Percentiles rank a stretch among this genome's conserved stretches.
Evolutionary conservation across 2,113 vertebrate species (phyloP).

Genomic region (Tetraodon nigroviridis): DNA sequence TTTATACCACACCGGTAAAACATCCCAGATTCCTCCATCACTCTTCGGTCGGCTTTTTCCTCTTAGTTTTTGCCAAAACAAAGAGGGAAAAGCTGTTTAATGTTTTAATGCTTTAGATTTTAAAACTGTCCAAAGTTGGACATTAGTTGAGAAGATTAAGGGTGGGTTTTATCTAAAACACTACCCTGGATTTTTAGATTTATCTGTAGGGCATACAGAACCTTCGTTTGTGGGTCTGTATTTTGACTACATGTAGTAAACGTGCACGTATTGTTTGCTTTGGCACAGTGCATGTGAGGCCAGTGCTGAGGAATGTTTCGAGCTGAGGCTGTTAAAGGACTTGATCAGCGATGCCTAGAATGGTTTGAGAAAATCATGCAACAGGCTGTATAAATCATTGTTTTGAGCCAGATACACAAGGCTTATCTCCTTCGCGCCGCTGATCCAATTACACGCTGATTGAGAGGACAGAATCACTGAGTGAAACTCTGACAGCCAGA

Average conservation of each 20-base stretch:
- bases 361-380: slow-evolving; percentile 38
- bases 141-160: slow-evolving; percentile 64
- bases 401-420: slow-evolving; percentile 42
- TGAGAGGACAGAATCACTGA: slow-evolving; percentile 56
- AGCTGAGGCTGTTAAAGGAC: slow-evolving; percentile 38
- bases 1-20: neutral
- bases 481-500: slow-evolving; percentile 26
- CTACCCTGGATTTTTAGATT: slow-evolving; percentile 11
- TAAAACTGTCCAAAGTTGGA: slow-evolving; percentile 55
- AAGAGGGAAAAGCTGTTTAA: slow-evolving; percentile 60
- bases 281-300: slow-evolving; percentile 32
- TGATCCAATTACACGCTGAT: slow-evolving; percentile 75
- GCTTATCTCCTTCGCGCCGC: slow-evolving; percentile 60
- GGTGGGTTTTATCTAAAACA: slow-evolving; percentile 57
- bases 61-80: slow-evolving; percentile 62
- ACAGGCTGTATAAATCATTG: slow-evolving; percentile 46
- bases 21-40: neutral
- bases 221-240: neutral
- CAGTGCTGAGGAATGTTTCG: slow-evolving; percentile 36
- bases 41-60: no score
- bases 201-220: slow-evolving; percentile 24
- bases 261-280: slow-evolving; percentile 2
- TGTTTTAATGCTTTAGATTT: slow-evolving; percentile 61
- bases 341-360: slow-evolving; percentile 36
- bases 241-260: neutral